Evolutionary conservation across 2,113 vertebrate species (phyloP).

Genomic region (Nymphicus hollandicus): DNA sequence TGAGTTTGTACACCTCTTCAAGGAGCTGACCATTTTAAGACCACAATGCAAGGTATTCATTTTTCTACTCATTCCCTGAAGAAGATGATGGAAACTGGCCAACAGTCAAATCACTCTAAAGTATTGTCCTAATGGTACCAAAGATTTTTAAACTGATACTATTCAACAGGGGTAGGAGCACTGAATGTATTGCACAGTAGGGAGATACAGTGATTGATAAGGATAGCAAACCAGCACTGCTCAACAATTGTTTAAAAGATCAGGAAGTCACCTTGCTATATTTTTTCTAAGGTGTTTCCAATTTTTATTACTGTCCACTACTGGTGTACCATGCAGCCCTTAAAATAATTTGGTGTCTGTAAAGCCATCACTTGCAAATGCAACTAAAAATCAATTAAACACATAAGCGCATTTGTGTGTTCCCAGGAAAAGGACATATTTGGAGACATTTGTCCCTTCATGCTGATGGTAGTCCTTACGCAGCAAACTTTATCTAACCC

Average conservation of each 20-base stretch:
- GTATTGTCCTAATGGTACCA: background rate
- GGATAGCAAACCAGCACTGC: background rate
- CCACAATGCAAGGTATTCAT: background rate
- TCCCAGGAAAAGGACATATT: background rate
- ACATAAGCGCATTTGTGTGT: rapidly evolving
- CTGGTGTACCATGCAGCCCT: background rate
- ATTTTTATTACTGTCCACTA: background rate
- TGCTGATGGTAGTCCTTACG: background rate
- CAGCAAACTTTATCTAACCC: background rate
- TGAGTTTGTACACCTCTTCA: background rate
- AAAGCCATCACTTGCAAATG: background rate
- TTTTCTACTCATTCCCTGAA: background rate
- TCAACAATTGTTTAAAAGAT: background rate
- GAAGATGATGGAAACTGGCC: background rate
- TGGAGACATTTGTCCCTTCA: background rate
- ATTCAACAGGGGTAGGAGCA: background rate
- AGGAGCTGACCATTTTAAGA: background rate
- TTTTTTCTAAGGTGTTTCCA: background rate
- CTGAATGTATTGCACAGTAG: background rate
- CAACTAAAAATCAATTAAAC: background rate
- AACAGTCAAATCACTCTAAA: background rate
- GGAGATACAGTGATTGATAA: background rate
- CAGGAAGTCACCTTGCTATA: background rate
- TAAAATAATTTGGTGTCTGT: background rate
- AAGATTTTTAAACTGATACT: background rate